These are phyloP conservation scores for Electrophaes corylata DNA, from an alignment of 2,888 invertebrate species.

Conservation along the genomic window DNA sequence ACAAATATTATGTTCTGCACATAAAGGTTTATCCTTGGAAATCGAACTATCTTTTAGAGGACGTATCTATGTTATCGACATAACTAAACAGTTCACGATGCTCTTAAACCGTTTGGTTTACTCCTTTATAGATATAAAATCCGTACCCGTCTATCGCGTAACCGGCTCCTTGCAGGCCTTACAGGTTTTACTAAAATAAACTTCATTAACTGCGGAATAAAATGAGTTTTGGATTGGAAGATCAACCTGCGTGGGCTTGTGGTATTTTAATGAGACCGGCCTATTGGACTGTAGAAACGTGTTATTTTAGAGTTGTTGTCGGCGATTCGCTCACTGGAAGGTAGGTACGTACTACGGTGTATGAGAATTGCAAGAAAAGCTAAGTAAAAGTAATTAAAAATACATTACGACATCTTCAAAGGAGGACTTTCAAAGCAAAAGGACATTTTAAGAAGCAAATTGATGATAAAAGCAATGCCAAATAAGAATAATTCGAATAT, in stretches of 20 bases:
- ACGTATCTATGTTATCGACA: constrained; percentile 35
- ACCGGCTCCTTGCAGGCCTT: constrained; percentile 37
- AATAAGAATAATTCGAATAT: background rate
- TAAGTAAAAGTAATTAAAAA: constrained; percentile 20
- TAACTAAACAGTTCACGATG: constrained; percentile 36
- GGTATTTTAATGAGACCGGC: constrained; percentile 66
- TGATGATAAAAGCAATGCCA: background rate
- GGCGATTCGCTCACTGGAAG: constrained; percentile 26
- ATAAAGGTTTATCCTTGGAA: background rate
- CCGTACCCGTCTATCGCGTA: constrained; percentile 46
- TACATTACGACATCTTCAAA: background rate
- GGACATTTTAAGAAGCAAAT: background rate
- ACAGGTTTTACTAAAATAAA: constrained; percentile 35
- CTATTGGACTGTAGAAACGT: constrained; percentile 47
- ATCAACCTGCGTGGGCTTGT: constrained; percentile 51
- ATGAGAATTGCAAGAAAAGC: constrained; percentile 30
- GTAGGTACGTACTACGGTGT: no score
- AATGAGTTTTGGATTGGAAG: constrained; percentile 45
- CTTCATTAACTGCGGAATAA: constrained; percentile 43
- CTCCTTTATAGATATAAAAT: constrained; percentile 49
- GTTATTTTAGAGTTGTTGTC: constrained; percentile 39
- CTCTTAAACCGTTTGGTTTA: constrained; percentile 32
- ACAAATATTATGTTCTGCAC: no score
- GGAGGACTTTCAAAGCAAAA: background rate
- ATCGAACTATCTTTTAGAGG: constrained; percentile 16